Conservation (phyloP, 2,797 vertebrate genomes). For the Takifugu rubripes region DNA sequence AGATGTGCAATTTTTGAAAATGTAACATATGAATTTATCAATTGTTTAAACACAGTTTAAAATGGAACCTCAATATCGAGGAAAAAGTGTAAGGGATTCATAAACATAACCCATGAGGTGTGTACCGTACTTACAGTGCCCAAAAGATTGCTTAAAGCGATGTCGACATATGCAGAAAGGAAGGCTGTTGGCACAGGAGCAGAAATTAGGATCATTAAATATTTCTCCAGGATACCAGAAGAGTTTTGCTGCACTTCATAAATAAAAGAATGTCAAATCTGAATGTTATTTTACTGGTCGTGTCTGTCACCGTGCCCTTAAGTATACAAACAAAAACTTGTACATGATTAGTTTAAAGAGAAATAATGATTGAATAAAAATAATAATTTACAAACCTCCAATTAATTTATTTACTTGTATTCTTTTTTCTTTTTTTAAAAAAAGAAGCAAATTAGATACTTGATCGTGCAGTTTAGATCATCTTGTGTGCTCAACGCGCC, state of each 20-base stretch:
- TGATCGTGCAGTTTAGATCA: no score
- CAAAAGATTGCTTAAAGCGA: constrained; percentile 73
- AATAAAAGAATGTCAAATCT: neutral
- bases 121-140: constrained; percentile 69
- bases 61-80: neutral
- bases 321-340: neutral
- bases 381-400: no score
- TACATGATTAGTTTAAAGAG: no score
- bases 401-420: no score
- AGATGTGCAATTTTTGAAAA: neutral
- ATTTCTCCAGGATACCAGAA: constrained; percentile 2
- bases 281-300: neutral
- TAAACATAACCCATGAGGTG: constrained; percentile 2
- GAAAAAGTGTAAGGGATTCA: neutral
- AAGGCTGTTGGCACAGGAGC: constrained; percentile 53
- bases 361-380: no score
- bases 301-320: no score
- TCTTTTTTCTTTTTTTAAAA: no score
- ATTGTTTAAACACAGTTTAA: neutral
- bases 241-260: neutral
- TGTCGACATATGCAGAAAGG: constrained; percentile 71
- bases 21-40: neutral
- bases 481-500: no score
- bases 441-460: no score
- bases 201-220: constrained; percentile 1